Conservation (phyloP, 2,797 vertebrate species). For the Amblyopsis hoosieri region DNA sequence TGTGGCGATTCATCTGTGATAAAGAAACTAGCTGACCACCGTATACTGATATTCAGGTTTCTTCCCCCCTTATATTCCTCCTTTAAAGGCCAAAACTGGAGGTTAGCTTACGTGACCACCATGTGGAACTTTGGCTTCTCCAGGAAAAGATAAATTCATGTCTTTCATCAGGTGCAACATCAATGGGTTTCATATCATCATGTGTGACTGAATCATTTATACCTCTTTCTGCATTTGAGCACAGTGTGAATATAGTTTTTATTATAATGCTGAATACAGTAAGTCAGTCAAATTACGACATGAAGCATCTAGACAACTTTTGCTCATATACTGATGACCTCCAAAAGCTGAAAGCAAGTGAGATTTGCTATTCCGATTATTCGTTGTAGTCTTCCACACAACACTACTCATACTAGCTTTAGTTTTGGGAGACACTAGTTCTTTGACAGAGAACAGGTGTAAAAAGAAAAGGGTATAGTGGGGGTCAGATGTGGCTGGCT, state of each 20-base stretch:
- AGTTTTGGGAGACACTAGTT: not conserved
- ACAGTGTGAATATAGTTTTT: not conserved
- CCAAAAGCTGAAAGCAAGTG: too few relatives aligned
- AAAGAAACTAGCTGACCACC: slow-evolving; percentile 27
- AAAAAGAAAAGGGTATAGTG: slow-evolving; percentile 30
- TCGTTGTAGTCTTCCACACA: slow-evolving; percentile 15
- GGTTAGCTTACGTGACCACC: slow-evolving; percentile 14
- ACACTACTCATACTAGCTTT: not conserved
- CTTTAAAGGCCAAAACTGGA: slow-evolving; percentile 6
- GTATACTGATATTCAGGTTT: slow-evolving; percentile 38
- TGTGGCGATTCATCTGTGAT: slow-evolving; percentile 40
- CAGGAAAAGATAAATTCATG: slow-evolving; percentile 10
- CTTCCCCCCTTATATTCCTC: slow-evolving; percentile 10
- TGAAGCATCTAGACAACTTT: too few relatives aligned
- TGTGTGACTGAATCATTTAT: slow-evolving; percentile 23
- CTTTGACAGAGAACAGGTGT: slow-evolving; percentile 43
- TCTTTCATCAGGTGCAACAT: slow-evolving; percentile 20
- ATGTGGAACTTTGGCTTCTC: slow-evolving; percentile 8
- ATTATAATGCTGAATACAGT: too few relatives aligned
- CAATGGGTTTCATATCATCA: slow-evolving; percentile 8
- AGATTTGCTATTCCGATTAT: slow-evolving; percentile 15
- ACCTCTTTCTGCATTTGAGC: slow-evolving; percentile 12
- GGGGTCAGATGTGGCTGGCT: slow-evolving; percentile 55
- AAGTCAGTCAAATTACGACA: too few relatives aligned
- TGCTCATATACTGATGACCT: too few relatives aligned